These are phyloP conservation scores for Molanna angustata DNA, from an alignment of 2,888 invertebrate genomes.

Conservation along the genomic window DNA sequence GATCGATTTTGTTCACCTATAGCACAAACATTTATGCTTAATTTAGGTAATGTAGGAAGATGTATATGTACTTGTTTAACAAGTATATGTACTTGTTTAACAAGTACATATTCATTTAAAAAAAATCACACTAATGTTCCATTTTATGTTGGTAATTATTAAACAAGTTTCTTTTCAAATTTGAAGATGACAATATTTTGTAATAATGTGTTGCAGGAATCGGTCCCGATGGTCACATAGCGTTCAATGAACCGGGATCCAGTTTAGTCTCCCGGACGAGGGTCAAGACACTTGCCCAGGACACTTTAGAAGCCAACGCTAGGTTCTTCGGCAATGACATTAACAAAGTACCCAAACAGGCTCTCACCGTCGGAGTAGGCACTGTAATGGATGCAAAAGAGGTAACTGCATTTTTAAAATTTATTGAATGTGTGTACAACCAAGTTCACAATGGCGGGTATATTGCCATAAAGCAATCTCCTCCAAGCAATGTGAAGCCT, in stretches of 20 bases:
- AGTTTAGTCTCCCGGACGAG: conserved; percentile 93
- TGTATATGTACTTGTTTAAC: too few relatives aligned
- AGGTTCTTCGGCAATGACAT: conserved; percentile 96
- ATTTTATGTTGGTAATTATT: not conserved
- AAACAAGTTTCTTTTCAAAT: not conserved
- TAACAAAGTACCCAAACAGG: conserved; percentile 89
- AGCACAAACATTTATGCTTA: too few relatives aligned
- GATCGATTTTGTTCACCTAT: too few relatives aligned
- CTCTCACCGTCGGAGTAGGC: conserved; percentile 96
- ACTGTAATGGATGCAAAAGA: conserved; percentile 99
- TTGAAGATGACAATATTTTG: not conserved
- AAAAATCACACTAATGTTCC: not conserved
- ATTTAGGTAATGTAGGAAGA: too few relatives aligned
- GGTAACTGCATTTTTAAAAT: conserved; percentile 48
- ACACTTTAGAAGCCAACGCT: conserved; percentile 96
- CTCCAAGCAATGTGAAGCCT: too few relatives aligned
- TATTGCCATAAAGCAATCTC: too few relatives aligned
- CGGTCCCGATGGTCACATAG: conserved; percentile 99
- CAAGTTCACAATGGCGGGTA: too few relatives aligned
- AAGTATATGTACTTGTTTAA: too few relatives aligned
- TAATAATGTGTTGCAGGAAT: conserved; percentile 62
- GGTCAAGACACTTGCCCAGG: conserved; percentile 94
- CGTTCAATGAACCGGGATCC: conserved; percentile 98
- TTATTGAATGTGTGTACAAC: too few relatives aligned
- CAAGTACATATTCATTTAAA: too few relatives aligned